Percentiles rank a stretch among this genome's conserved stretches.
phyloP scores from a whole-genome alignment of 2,113 vertebrate species.

The Mus pahari region DNA sequence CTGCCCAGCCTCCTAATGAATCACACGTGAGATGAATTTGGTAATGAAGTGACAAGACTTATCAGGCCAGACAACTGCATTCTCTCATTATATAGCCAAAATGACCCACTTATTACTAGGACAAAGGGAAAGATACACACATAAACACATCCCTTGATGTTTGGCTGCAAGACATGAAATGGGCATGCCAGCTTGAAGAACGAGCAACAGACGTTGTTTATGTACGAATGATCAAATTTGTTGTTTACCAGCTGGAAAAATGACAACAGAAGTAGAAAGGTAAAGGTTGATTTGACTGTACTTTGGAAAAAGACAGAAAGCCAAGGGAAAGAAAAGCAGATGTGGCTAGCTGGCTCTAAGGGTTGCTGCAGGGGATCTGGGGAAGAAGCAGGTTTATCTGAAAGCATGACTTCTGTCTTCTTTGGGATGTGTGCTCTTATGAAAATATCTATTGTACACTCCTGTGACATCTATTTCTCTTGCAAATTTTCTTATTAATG shows the following conservation, averaged over 20 bases:
- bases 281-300: constrained; percentile 74
- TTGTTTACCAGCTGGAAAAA: constrained; percentile 77
- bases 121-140: constrained; percentile 72
- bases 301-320: constrained; percentile 26
- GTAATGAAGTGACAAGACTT: constrained; percentile 65
- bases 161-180: constrained; percentile 74
- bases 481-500: not conserved
- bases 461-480: not conserved
- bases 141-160: constrained; percentile 75
- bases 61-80: constrained; percentile 73
- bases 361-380: not conserved
- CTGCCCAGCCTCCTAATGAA: constrained; percentile 65
- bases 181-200: constrained; percentile 73
- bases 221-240: constrained; percentile 74
- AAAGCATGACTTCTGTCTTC: constrained; percentile 11
- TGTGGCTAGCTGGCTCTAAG: constrained; percentile 51
- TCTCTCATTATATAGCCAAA: constrained; percentile 71
- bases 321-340: constrained; percentile 53
- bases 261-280: constrained; percentile 77
- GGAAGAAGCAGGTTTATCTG: constrained; percentile 36
- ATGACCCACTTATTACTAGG: constrained; percentile 80
- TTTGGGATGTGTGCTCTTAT: not conserved
- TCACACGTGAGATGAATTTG: constrained; percentile 74
- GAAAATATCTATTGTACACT: not conserved
- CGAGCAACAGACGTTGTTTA: constrained; percentile 78